Base-by-base conservation (phyloP, 2,113 vertebrate genomes). In the Macaca mulatta region DNA sequence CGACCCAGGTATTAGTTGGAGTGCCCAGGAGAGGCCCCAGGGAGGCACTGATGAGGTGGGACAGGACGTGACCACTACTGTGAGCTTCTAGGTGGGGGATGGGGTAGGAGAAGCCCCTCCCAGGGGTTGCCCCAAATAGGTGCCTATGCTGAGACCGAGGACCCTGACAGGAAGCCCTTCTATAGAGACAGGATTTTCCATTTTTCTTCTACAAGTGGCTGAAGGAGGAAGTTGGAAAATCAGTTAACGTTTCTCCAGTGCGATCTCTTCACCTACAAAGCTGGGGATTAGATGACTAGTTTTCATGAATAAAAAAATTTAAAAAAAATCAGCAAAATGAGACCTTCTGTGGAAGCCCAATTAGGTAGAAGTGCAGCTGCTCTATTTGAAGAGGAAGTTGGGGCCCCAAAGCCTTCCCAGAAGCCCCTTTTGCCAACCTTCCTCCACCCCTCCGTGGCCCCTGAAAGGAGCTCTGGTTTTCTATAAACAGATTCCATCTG, bases 401-500 rank as follows among this genome's bases (percentile, higher is more conserved):
- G 83, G 89, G 79, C 75, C 75, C 75, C 55, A 30, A 17, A 75
- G 75, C 59, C 69, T 93, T 89, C 74, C 74, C 64, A 96, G 94
- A 81, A 96, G 69, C 70, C 48, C 79, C 61, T 52, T 23, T 89
- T 35, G 61, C 27, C 27, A 30, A 92, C 75, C 84, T 97, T 93
- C 43, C 43, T 96, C 43, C 18, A 67, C 83, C 55, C 72, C 16
- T 96, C 35, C 30, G 40, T 88, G 86, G 75, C 25, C 57, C 93
- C 89, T n/a, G 27, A 95, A 97, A 70, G 61, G 45, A 82, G 52
- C 43, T 92, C 25, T 93, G 55, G 14, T 70, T 72, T 93, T 94
- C 59, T 87, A 86, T 75, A 97, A 81, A 96, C 72, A 93, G 64
- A 93, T 93, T 96, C 90, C 89, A 96, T 93, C 74, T 97, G 92